Conservation (phyloP, 2,888 invertebrate genomes). For the Augiades crinisus region DNA sequence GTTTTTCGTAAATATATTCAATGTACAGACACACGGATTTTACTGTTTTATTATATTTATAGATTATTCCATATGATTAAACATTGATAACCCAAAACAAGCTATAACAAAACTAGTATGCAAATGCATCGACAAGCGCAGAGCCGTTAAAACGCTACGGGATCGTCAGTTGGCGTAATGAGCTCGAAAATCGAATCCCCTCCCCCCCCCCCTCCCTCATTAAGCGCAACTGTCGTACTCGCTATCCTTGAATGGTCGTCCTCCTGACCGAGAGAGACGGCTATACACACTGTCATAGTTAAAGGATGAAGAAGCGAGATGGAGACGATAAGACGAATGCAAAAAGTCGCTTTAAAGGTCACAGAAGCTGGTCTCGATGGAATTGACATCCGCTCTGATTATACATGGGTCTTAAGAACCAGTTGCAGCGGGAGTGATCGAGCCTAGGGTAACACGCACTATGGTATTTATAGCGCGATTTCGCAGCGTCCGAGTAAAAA, state of each 20-base stretch:
- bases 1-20: too few relatives aligned
- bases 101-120: too few relatives aligned
- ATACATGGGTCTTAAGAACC: not conserved
- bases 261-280: slow-evolving; percentile 12
- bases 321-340: not conserved
- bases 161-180: slow-evolving; percentile 2
- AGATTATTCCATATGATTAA: too few relatives aligned
- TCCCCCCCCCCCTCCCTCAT: slow-evolving; percentile 1
- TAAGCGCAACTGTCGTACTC: slow-evolving; percentile 5
- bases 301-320: slow-evolving; percentile 11
- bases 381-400: slow-evolving; percentile 15
- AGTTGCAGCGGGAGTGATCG: slow-evolving; percentile 6
- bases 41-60: too few relatives aligned
- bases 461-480: too few relatives aligned
- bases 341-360: slow-evolving; percentile 14
- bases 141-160: too few relatives aligned
- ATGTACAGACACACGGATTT: too few relatives aligned
- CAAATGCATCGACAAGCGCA: too few relatives aligned
- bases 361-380: slow-evolving; percentile 8
- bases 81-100: too few relatives aligned
- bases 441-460: too few relatives aligned
- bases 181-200: not conserved
- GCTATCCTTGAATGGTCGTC: slow-evolving; percentile 17
- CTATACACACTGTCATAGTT: not conserved
- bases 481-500: too few relatives aligned